phyloP scores from a whole-genome alignment of 1,140 invertebrate genomes.

The Heliothis subflexa region DNA sequence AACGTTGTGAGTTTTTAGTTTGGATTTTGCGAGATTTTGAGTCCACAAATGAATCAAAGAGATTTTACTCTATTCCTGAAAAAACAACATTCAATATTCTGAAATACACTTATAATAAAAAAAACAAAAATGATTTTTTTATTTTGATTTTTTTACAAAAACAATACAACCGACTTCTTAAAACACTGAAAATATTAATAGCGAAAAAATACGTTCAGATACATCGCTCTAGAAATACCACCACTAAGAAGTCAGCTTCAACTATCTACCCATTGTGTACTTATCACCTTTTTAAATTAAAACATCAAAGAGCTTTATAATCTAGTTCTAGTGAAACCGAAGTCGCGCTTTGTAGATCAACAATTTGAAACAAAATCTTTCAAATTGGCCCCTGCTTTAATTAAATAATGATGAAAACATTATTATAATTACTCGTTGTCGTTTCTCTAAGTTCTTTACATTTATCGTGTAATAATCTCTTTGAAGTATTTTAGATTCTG shows the following conservation, averaged over 20 bases:
- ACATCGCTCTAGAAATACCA: not conserved
- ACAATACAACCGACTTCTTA: no score
- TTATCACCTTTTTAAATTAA: constrained; percentile 6
- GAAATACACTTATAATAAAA: no score
- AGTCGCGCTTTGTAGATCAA: constrained; percentile 21
- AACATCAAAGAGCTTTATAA: constrained; percentile 10
- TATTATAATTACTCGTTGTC: constrained; percentile 23
- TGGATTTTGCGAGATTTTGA: no score
- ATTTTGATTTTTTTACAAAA: no score
- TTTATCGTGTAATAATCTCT: constrained; percentile 5
- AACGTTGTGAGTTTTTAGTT: not conserved
- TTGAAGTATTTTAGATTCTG: not conserved
- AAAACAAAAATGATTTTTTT: no score
- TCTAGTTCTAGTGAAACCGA: not conserved
- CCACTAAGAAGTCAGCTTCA: not conserved
- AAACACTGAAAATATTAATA: no score
- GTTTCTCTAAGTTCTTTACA: not conserved
- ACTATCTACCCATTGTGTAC: not conserved
- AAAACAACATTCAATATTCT: no score
- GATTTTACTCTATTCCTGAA: no score
- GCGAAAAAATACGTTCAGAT: not conserved
- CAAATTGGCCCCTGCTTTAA: not conserved
- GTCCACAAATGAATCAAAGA: no score
- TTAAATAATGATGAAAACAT: constrained; percentile 2
- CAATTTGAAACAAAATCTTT: constrained; percentile 6